Percentiles rank a stretch among this genome's conserved stretches.
phyloP scores from a whole-genome alignment of 2,888 invertebrate genomes.

The Orthosia gracilis region DNA sequence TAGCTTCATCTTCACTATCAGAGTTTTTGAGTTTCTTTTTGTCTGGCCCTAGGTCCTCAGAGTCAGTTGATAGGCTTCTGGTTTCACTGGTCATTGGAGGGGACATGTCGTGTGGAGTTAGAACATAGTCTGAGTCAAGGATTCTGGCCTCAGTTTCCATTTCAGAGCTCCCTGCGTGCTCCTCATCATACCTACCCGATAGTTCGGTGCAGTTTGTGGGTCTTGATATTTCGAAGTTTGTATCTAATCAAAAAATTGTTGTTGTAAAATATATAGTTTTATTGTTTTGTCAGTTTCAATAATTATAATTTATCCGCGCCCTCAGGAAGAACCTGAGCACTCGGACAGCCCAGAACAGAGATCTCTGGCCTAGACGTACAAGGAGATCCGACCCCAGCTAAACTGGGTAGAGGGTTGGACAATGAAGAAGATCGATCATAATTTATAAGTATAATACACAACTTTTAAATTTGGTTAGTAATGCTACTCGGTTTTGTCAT shows the following conservation, averaged over 20 bases:
- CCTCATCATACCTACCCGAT: slow-evolving; percentile 1
- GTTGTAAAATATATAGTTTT: not conserved
- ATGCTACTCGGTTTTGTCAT: not conserved
- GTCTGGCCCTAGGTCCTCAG: slow-evolving; percentile 2
- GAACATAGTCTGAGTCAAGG: not conserved
- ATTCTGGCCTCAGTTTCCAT: not conserved
- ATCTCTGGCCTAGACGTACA: no score
- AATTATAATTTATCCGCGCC: not conserved
- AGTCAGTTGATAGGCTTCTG: no score
- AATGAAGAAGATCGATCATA: not conserved
- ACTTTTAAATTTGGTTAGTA: not conserved
- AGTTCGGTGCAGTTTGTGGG: not conserved
- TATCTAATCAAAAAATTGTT: slow-evolving; percentile 10
- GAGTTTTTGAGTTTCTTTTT: slow-evolving; percentile 4
- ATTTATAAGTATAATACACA: not conserved
- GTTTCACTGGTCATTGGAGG: not conserved
- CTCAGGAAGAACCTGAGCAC: no score
- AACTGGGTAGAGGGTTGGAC: no score
- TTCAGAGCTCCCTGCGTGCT: not conserved
- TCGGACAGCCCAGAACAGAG: no score
- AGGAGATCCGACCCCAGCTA: no score
- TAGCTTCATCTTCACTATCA: not conserved
- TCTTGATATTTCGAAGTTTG: slow-evolving; percentile 4
- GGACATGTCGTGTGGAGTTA: not conserved
- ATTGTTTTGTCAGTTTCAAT: not conserved